Percentiles rank a stretch among this genome's conserved stretches.
Conservation (phyloP, 2,888 invertebrate genomes). For the Phyllotreta cruciferae region DNA sequence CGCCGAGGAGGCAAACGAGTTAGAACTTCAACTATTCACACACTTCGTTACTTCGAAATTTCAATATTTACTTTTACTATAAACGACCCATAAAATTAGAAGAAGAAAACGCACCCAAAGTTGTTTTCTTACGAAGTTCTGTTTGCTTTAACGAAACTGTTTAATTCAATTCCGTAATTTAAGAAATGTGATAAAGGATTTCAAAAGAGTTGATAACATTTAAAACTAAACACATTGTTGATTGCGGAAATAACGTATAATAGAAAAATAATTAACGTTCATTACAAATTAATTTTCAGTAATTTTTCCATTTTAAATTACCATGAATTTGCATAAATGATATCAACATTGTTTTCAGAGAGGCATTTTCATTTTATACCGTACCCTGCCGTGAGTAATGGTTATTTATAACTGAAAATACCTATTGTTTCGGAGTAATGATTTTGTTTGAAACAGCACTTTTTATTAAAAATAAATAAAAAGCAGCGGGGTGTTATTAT, state of each 20-base stretch:
- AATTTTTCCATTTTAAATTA: conserved; percentile 10
- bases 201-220: not conserved
- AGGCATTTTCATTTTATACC: conserved; percentile 8
- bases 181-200: not conserved
- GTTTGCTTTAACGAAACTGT: too few species aligned
- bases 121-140: too few species aligned
- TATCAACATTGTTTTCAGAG: conserved; percentile 11
- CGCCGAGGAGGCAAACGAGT: conserved; percentile 13
- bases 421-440: conserved; percentile 9
- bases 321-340: conserved; percentile 15
- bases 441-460: conserved; percentile 6
- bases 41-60: conserved; percentile 21
- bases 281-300: conserved; percentile 10
- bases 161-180: not conserved
- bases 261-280: not conserved
- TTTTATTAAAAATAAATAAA: conserved; percentile 13
- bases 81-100: conserved; percentile 7
- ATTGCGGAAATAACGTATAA: conserved; percentile 1
- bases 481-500: conserved; percentile 16
- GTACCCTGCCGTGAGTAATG: conserved; percentile 12
- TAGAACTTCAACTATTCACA: conserved; percentile 23
- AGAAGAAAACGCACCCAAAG: not conserved
- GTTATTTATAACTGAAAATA: conserved; percentile 14
- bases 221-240: conserved; percentile 12
- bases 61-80: conserved; percentile 22